Percentiles rank a stretch among this genome's conserved stretches.
These are phyloP conservation scores for Philonicus albiceps DNA, from an alignment of 2,888 invertebrate genomes.

Conservation along the genomic window DNA sequence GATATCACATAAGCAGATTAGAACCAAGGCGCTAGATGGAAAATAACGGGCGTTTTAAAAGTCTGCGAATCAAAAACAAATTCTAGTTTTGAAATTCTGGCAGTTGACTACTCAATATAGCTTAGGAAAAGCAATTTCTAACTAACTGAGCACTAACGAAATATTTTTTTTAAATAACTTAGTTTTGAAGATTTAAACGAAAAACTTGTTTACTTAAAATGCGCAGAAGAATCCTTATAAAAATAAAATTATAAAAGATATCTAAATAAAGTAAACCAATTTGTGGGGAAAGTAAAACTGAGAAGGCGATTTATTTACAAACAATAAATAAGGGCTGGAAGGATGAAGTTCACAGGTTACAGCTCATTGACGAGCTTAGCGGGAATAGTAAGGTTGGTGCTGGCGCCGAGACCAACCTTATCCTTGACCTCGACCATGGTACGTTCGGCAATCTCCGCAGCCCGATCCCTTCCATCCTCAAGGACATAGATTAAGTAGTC, in stretches of 20 bases:
- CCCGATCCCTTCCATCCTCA: constrained; percentile 70
- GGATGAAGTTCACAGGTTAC: background rate
- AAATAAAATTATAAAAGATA: background rate
- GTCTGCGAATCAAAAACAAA: no score
- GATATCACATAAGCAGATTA: no score
- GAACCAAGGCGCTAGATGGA: no score
- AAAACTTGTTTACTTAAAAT: no score
- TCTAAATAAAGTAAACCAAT: background rate
- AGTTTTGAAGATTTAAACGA: no score
- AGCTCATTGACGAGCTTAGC: constrained; percentile 44
- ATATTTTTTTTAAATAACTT: no score
- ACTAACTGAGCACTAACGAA: no score
- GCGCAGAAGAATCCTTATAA: no score
- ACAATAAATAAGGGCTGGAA: background rate
- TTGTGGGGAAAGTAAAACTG: background rate
- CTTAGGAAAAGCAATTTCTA: no score
- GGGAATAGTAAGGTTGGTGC: background rate
- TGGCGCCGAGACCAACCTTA: constrained; percentile 67
- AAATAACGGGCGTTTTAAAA: no score
- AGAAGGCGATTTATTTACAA: background rate
- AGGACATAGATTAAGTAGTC: constrained; percentile 72
- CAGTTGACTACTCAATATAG: no score
- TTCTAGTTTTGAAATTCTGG: no score
- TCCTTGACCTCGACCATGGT: constrained; percentile 72
- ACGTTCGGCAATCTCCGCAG: constrained; percentile 68